Base-by-base conservation (phyloP, 2,888 invertebrate species). In the Hipparchia semele region DNA sequence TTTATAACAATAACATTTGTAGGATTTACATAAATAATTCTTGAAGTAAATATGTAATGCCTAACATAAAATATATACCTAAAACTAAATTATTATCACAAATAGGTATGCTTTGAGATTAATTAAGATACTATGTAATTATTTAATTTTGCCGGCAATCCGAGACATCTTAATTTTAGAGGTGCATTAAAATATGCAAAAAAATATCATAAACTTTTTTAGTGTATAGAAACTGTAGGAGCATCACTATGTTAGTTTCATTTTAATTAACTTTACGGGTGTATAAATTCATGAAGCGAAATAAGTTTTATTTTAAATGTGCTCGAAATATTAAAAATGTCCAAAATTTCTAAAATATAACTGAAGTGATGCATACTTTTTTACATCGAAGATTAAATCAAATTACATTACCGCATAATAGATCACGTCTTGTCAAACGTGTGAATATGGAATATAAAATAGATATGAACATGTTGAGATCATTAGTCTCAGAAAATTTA, bases 381-480 rank as follows among this genome's bases (percentile, higher is more conserved):
- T 62, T 4, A 46, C n/a, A 13, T 8, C 8, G 23, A 13, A 23
- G 13, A 39, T 12, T 39, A 61, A 39, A 61, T n/a, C 7, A 45
- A 39, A 61, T 12, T 39, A 6, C 2, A 39, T 62, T n/a, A 46
- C 13, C 7, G 33, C 33, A 59, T 6, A 45, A 61, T 45, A 61
- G 46, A 46, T 62, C 64, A 64, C n/a, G n/a, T n/a, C 64, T 64
- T 62, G 10, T 51, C 23, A 49, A 56, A 62, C 62, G 62, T 49
- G 62, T 13, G 49, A 49, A 49, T 4, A 51, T 51, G 54, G 51
- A 45, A 66, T 39, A 54, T 39, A 39, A 53, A 12, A n/a, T 54
- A 12, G 39, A 66, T 66, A 49, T n/a, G 66, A 54, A 46, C 2
- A 46, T 58, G 56, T 71, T 65, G 56, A 64, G 54, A 45, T 45